Evolutionary conservation across 2,888 invertebrate species (phyloP).

Genomic region (Platycheirus albimanus): DNA sequence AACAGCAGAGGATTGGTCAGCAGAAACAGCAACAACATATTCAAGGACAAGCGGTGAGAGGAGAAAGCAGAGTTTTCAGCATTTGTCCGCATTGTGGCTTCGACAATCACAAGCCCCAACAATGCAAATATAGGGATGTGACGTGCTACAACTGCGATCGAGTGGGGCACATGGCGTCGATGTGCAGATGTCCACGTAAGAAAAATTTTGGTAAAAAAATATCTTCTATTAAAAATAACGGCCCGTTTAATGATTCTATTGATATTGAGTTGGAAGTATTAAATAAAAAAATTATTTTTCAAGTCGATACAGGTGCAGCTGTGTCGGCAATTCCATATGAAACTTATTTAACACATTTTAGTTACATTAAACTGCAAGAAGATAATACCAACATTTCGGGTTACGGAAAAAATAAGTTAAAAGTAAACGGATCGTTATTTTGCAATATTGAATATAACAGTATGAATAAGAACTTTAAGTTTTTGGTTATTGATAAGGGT

Average conservation of each 20-base stretch:
- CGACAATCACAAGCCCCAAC: neutral
- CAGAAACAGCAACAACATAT: no score
- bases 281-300: no score
- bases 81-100: neutral
- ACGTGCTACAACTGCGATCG: neutral
- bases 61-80: no score
- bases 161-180: neutral
- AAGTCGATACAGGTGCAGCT: neutral
- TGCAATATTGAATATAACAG: neutral
- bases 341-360: slow-evolving; percentile 17
- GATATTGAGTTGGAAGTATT: neutral
- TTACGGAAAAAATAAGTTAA: slow-evolving; percentile 20
- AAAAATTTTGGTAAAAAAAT: neutral
- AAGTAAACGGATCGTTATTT: slow-evolving; percentile 11
- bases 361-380: neutral
- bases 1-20: no score
- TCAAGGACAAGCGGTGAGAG: no score
- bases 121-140: neutral
- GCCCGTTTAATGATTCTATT: slow-evolving; percentile 4
- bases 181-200: slow-evolving; percentile 20
- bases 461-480: neutral
- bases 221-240: slow-evolving; percentile 3
- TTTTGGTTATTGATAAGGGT: slow-evolving; percentile 22
- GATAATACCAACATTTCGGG: slow-evolving; percentile 13
- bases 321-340: slow-evolving; percentile 9